Evolutionary conservation across 1,140 invertebrate genomes (phyloP), one percentile per base, ranked within the genome.

Genomic region (Drosophila insularis): DNA sequence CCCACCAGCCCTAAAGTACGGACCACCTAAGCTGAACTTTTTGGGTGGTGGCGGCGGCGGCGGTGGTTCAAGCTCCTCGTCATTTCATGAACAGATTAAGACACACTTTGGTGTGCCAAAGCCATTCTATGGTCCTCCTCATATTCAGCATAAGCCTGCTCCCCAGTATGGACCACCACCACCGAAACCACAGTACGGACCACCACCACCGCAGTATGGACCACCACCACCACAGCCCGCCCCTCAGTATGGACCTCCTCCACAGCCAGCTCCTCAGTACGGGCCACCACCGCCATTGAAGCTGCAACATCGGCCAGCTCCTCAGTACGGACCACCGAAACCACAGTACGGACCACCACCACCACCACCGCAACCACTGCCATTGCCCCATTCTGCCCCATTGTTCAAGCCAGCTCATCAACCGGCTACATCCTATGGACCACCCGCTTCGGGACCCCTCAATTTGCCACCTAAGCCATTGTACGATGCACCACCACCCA

Each of bases 201-300:
- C 90, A 58, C 92, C 93, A 7, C 93, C 93, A 2, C 81, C 89
- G 4, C 74, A 80, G 66, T 92, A 89, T 75, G 92, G 91, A 1
- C 91, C 92, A 40, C 91, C 89, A 4, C 78, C 68, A 5, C 65
- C 69, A 10, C 92, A 94, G 77, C 91, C 89, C 3, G 77, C 68
- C 4, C 65, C 69, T 7, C 92, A 94, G 77, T 94, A 93, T 68
- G 92, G 92, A 58, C 92, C 93, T 5, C 93, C 89, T 4, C 91
- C 92, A 40, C 91, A 89, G 56, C 89, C 78, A 8, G 64, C 71
- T 1, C 72, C 78, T 2, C 73, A 89, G 66, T 93, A 92, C 66
- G 93, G 92, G 0, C 92, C 91, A 37, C 92, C 93, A 13, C 93
- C 93, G 17, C 92, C 92, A 17, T 93, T 93, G 66, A 74, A 82